Percentiles rank a stretch among this genome's conserved stretches.
Evolutionary conservation across 2,888 invertebrate species (phyloP).

Genomic region (Amphipoea lucens): DNA sequence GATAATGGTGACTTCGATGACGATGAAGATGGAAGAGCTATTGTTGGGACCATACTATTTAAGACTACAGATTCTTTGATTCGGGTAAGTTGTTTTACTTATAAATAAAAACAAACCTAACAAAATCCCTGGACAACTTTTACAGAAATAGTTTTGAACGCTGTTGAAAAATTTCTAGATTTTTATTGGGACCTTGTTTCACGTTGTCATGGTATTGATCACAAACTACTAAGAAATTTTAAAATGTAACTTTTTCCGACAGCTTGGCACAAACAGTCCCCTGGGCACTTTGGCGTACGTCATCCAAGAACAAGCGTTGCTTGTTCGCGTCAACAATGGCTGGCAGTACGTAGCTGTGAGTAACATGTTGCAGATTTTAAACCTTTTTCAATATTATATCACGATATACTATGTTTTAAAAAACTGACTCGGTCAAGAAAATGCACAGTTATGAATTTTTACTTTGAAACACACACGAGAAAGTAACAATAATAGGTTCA

Average conservation of each 20-base stretch:
- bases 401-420: neutral
- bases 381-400: neutral
- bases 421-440: neutral
- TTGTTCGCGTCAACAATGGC: slow-evolving; percentile 97
- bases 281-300: slow-evolving; percentile 97
- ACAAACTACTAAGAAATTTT: neutral
- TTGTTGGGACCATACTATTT: slow-evolving; percentile 85
- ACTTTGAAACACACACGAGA: no score
- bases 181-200: neutral
- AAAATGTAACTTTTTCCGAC: slow-evolving; percentile 61
- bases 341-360: slow-evolving; percentile 98
- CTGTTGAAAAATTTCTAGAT: neutral
- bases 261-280: slow-evolving; percentile 86
- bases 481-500: no score
- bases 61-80: slow-evolving; percentile 85
- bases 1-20: slow-evolving; percentile 85
- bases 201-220: slow-evolving; percentile 1
- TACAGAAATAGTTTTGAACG: neutral
- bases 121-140: neutral
- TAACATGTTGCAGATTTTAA: slow-evolving; percentile 67
- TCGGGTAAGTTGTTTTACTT: slow-evolving; percentile 73
- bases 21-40: slow-evolving; percentile 85
- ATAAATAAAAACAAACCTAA: neutral
- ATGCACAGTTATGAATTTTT: neutral
- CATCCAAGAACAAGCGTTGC: slow-evolving; percentile 96